Percentiles rank a stretch among this genome's conserved stretches.
Conservation (phyloP, 2,888 invertebrate species). For the Machimus atricapillus region DNA sequence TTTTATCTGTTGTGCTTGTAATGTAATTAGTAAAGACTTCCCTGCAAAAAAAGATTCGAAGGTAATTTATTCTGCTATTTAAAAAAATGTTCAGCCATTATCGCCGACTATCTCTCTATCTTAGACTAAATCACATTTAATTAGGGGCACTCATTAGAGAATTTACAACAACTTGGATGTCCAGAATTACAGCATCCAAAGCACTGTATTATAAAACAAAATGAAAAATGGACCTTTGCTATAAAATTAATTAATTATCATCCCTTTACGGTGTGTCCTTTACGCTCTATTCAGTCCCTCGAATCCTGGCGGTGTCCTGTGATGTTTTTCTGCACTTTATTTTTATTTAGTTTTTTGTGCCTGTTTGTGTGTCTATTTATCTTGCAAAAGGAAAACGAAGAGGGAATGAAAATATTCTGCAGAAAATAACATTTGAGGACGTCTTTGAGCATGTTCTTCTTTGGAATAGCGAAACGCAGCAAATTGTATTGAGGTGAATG, state of each 20-base stretch:
- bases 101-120: conserved; percentile 7
- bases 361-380: background rate
- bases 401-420: background rate
- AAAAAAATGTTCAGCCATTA: conserved; percentile 14
- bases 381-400: background rate
- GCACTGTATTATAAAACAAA: background rate
- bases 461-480: background rate
- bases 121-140: conserved; percentile 4
- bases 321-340: background rate
- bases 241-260: conserved; percentile 37
- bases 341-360: background rate
- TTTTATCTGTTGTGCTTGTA: too few relatives aligned
- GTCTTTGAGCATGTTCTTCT: background rate
- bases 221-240: conserved; percentile 28
- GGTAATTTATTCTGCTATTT: background rate
- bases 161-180: background rate
- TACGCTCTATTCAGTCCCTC: background rate
- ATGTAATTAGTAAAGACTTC: background rate
- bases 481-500: background rate
- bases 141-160: conserved; percentile 11
- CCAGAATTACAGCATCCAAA: background rate
- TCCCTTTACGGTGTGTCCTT: conserved; percentile 20
- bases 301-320: background rate
- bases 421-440: background rate
- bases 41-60: background rate